Conservation (phyloP, 2,888 invertebrate genomes). For the Rhagophthalmus giganteus region DNA sequence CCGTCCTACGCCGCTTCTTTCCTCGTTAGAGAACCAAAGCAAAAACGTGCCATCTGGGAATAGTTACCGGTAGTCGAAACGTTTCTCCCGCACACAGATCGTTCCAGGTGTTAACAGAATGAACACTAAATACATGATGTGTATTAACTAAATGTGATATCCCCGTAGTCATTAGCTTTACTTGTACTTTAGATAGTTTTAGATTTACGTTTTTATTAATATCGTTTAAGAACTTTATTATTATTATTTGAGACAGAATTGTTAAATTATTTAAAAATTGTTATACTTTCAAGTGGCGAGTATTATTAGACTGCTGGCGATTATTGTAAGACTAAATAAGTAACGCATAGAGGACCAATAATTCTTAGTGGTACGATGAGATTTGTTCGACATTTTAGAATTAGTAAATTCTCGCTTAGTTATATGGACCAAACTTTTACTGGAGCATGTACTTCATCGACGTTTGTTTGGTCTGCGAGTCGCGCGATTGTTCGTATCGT, state of each 20-base stretch:
- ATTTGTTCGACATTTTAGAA: too few species aligned
- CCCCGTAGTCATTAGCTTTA: constrained; percentile 40
- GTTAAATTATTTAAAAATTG: not conserved
- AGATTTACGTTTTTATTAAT: constrained; percentile 1
- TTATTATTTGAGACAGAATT: not conserved
- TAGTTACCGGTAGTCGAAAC: constrained; percentile 24
- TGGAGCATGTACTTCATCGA: too few species aligned
- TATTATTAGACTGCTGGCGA: too few species aligned
- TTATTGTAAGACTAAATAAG: too few species aligned
- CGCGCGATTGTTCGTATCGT: too few species aligned
- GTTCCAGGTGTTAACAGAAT: constrained; percentile 10
- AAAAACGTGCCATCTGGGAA: constrained; percentile 22
- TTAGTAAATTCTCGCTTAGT: too few species aligned
- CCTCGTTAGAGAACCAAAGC: constrained; percentile 40
- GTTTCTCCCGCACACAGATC: constrained; percentile 1
- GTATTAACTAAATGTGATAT: constrained; percentile 44
- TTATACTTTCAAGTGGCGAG: constrained; percentile 5
- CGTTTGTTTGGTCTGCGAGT: too few species aligned
- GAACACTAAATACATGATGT: constrained; percentile 17
- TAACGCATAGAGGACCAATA: too few species aligned
- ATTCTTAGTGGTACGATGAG: too few species aligned
- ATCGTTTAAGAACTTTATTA: not conserved
- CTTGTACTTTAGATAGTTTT: constrained; percentile 12
- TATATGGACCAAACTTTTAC: too few species aligned
- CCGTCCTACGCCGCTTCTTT: constrained; percentile 38